Base-by-base conservation (phyloP, 2,888 invertebrate species). In the Augiades crinisus region DNA sequence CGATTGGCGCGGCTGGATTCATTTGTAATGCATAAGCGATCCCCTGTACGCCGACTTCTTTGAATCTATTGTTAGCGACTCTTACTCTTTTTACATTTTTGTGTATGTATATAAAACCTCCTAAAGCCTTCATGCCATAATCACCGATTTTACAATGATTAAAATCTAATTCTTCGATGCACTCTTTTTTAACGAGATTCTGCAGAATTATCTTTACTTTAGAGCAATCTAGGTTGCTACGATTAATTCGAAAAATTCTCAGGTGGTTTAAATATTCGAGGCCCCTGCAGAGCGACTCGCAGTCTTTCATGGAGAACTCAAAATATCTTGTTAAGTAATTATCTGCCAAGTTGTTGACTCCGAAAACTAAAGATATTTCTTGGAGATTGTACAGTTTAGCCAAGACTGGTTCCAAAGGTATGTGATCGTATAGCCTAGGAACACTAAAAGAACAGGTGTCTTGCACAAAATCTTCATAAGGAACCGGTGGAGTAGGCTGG, bases 121-220 rank as follows among this genome's bases (percentile, higher is more conserved):
- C 93, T 1, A 94, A 75, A 12, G 93, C 93, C 51, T 92, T 85
- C 64, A 93, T 92, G 0, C 93, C 94, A 37, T 85, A 81, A 67
- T 93, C 91, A 2, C 88, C 91, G 41, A 94, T 91, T 60, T 91
- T 88, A 67, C 93, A 94, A 66, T 93, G 91, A 54, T 93, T 93
- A 41, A 94, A 90, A 70, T 93, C 92, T 22, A 94, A 64, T 63
- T 92, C 92, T 56, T 90, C 85, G 21, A 93, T 74, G 60, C 84
- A 73, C 55, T 81, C 84, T 57, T 89, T 86, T 56, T 89, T 90
- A 0, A 82, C 76, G 13, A 90, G 72, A 57, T 90, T 82, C 64
- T 91, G 91, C 19, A 92, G 79, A 36, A 94, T 81, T 1, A 91
- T 72, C 51, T 92, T 92, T 0, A 89, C 89, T 68, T 92, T 92